Evolutionary conservation across 2,888 invertebrate species (phyloP).

Genomic region (Anthophora plumipes): DNA sequence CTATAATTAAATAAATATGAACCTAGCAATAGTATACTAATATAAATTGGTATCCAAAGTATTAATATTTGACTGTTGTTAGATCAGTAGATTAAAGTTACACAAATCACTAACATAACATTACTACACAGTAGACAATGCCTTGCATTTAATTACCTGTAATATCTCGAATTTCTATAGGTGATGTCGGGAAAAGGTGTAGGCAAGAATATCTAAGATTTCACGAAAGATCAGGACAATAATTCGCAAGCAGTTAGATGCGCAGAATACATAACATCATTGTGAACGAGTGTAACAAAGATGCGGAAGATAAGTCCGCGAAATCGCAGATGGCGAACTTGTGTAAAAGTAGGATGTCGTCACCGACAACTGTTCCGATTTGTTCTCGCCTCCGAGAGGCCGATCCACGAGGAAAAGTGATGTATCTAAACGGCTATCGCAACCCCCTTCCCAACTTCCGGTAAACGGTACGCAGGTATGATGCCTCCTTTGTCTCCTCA

Average conservation of each 20-base stretch:
- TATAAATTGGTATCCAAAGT: too few species aligned
- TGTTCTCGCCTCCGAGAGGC: slow-evolving; percentile 59
- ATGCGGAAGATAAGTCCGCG: slow-evolving; percentile 4
- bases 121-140: neutral
- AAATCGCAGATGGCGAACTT: slow-evolving; percentile 15
- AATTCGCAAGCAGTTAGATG: slow-evolving; percentile 33
- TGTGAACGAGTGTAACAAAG: slow-evolving; percentile 12
- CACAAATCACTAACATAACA: neutral
- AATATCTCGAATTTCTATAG: neutral
- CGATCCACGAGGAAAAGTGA: slow-evolving; percentile 76
- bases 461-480: slow-evolving; percentile 80
- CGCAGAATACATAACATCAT: slow-evolving; percentile 4
- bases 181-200: slow-evolving; percentile 15
- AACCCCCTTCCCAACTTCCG: slow-evolving; percentile 76
- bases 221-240: slow-evolving; percentile 23
- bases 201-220: slow-evolving; percentile 20
- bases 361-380: slow-evolving; percentile 57
- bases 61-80: too few species aligned
- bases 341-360: slow-evolving; percentile 35
- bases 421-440: slow-evolving; percentile 78
- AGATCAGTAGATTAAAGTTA: neutral
- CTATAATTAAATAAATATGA: too few species aligned
- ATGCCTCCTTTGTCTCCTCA: slow-evolving; percentile 77
- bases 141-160: slow-evolving; percentile 3
- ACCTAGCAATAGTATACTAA: too few species aligned